Evolutionary conservation across 2,888 invertebrate genomes (phyloP).

Genomic region (Tyria jacobaeae): DNA sequence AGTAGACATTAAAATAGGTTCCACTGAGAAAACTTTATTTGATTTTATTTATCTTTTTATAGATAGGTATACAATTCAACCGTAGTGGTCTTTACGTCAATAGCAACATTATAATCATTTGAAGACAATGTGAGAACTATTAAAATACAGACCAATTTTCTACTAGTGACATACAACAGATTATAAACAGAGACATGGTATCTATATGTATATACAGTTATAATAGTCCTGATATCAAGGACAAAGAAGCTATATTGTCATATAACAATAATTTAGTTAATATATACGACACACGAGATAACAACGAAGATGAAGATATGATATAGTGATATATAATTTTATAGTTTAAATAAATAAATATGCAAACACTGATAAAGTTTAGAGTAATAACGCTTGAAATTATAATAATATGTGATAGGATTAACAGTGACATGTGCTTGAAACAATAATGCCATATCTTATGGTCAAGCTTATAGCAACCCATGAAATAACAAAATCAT

Average conservation of each 20-base stretch:
- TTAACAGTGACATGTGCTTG: constrained; percentile 73
- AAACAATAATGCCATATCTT: constrained; percentile 71
- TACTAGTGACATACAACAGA: constrained; percentile 64
- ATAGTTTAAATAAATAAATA: constrained; percentile 63
- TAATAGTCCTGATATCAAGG: constrained; percentile 54
- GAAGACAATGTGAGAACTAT: constrained; percentile 50
- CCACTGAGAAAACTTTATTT: constrained; percentile 71
- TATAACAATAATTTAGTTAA: constrained; percentile 75
- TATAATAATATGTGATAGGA: constrained; percentile 63
- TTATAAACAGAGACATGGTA: constrained; percentile 58
- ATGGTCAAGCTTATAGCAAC: constrained; percentile 26
- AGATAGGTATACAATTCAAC: constrained; percentile 68
- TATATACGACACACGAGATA: constrained; percentile 77
- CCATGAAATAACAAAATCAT: constrained; percentile 37
- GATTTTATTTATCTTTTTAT: constrained; percentile 52
- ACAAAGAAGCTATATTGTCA: constrained; percentile 81
- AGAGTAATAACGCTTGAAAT: constrained; percentile 68
- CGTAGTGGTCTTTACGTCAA: constrained; percentile 62
- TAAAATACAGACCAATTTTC: constrained; percentile 65
- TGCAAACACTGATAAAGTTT: constrained; percentile 71
- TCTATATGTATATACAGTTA: constrained; percentile 67
- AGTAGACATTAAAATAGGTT: constrained; percentile 82
- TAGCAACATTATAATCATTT: constrained; percentile 50
- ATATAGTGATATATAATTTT: constrained; percentile 73
- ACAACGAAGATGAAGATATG: constrained; percentile 82